Evolutionary conservation across 2,797 vertebrate genomes (phyloP), one percentile per base, ranked within the genome.

Genomic region (Glyptemys insculpta): DNA sequence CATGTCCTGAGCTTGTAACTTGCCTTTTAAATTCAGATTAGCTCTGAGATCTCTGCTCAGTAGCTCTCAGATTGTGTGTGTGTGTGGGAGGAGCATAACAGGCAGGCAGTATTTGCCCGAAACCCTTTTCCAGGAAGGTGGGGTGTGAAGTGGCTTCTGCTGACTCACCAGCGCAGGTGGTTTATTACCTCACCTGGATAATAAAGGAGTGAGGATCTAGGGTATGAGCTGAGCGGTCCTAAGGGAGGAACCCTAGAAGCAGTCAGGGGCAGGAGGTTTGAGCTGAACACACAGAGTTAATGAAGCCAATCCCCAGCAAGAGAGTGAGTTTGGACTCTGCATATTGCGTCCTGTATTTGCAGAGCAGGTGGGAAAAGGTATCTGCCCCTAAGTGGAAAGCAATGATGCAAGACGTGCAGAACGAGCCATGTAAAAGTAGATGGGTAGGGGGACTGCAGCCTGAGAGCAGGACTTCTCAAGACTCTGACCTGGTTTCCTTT

Each of bases 71-170:
- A 41, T 25, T 23, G 29, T 31, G 27, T 31, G 57, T 6, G 27
- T 2, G 18, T 5, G 18, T 19, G 10, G 5, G 10, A 2, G 8
- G 6, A 10, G 8, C 8, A 68, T 68, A 37, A 27, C 5, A 47
- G 12, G 41, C 72, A 49, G 27, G 15, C 74, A 49, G 12, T 14
- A 8, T 49, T 18, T 31, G 27, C 27, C 44, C 4, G 8, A 49
- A 78, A 49, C 4, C 44, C 44, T 47, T 16, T 31, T 78, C 44
- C 47, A 31, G 25, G 25, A 31, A 78, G 44, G 47, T 8, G 47
- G 44, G 44, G 27, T 31, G 25, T 29, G 14, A 16, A 27, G 47
- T 18, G 41, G n/a, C 65, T 72, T 76, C 7, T 76, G 44, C 74
- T 31, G 15, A 78, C 25, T 78, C 27, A 14, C 44, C 44, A 49